A percentile compares a stretch with the other conserved stretches of the same genome.
Conservation (phyloP, 2,113 vertebrate genomes). For the Tonatia bakeri region DNA sequence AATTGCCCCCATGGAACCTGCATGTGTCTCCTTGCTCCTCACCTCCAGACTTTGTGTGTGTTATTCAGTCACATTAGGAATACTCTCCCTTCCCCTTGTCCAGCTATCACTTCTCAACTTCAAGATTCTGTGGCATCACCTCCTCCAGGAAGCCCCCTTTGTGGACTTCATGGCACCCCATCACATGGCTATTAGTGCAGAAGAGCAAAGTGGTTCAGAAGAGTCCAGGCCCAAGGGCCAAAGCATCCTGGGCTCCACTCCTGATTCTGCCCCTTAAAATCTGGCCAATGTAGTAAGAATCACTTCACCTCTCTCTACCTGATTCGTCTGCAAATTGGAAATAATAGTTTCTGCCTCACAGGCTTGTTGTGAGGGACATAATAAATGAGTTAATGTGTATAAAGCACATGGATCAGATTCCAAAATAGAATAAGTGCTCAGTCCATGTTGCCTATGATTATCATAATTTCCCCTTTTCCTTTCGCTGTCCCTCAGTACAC, state of each 20-base stretch:
- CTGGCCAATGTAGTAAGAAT: background rate
- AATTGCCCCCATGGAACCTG: rapidly evolving
- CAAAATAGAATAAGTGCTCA: background rate
- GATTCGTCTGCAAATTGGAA: background rate
- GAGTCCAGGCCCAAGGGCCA: background rate
- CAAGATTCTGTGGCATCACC: background rate
- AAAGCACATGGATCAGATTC: background rate
- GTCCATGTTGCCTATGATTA: background rate
- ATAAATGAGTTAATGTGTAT: background rate
- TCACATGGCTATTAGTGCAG: background rate
- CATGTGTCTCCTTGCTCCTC: rapidly evolving
- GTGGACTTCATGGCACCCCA: background rate
- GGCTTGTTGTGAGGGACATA: background rate
- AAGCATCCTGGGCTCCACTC: background rate
- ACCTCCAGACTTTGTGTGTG: rapidly evolving
- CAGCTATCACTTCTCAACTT: background rate
- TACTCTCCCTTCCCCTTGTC: background rate
- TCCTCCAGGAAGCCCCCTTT: background rate
- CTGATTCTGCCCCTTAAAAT: background rate
- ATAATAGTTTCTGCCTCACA: background rate
- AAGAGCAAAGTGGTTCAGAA: background rate
- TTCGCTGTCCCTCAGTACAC: background rate
- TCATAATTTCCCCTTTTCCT: background rate
- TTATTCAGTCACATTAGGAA: background rate
- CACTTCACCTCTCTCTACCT: background rate